A percentile compares a stretch with the other conserved stretches of the same genome.
phyloP scores from a whole-genome alignment of 2,888 invertebrate species.

The Lepeophtheirus nordmannii region DNA sequence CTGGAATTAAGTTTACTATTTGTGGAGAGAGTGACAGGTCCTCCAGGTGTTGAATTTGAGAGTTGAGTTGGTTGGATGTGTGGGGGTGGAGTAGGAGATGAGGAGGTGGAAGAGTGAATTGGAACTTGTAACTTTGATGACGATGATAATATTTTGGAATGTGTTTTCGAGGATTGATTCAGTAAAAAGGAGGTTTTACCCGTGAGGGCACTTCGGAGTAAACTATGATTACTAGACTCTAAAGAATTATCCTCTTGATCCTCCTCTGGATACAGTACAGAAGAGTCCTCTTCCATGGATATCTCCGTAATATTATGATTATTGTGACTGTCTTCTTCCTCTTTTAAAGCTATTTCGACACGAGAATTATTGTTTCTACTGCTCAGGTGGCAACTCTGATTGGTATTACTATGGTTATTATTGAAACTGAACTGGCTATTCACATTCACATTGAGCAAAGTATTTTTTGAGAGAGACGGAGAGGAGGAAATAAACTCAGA shows the following conservation, averaged over 20 bases:
- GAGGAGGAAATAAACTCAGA: too few species aligned
- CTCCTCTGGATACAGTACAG: neutral
- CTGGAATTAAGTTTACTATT: too few species aligned
- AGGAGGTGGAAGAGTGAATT: neutral
- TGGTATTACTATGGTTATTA: neutral
- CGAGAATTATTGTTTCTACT: too few species aligned
- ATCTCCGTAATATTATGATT: neutral
- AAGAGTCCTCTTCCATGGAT: neutral
- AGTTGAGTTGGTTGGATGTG: neutral
- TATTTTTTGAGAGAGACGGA: neutral
- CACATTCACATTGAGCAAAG: neutral
- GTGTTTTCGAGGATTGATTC: neutral
- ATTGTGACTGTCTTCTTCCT: neutral
- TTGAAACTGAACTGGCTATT: neutral
- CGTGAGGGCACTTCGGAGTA: constrained; percentile 14
- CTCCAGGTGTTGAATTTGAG: neutral
- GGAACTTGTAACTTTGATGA: neutral
- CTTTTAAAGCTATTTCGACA: neutral
- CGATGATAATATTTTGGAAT: neutral
- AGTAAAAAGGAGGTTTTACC: constrained; percentile 14
- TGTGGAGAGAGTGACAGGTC: too few species aligned
- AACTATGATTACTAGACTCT: neutral
- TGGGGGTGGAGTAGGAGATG: neutral
- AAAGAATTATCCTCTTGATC: neutral
- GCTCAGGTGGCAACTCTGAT: neutral